These are phyloP conservation scores for Ditula angustiorana DNA, from an alignment of 2,888 invertebrate genomes.

Conservation along the genomic window DNA sequence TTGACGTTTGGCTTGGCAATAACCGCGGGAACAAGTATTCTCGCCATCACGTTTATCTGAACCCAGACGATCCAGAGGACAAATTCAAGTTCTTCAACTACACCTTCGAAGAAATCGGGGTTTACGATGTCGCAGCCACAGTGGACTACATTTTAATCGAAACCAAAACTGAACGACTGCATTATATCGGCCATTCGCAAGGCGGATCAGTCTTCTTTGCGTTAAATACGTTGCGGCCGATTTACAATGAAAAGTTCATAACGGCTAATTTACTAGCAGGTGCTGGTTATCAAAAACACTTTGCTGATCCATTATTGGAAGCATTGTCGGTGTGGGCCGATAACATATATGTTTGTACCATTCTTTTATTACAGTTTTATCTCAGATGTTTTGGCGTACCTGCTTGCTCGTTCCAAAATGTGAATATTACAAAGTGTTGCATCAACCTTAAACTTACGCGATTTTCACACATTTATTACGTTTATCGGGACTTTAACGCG, in stretches of 20 bases:
- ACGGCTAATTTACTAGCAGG: slow-evolving; percentile 70
- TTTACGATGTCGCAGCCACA: slow-evolving; percentile 66
- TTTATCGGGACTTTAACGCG: too few relatives aligned
- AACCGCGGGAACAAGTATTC: slow-evolving; percentile 91
- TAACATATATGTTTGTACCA: slow-evolving; percentile 65
- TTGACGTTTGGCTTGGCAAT: slow-evolving; percentile 94
- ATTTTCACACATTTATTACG: too few relatives aligned
- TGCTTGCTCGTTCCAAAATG: too few relatives aligned
- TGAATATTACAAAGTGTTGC: too few relatives aligned
- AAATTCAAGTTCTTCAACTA: slow-evolving; percentile 67
- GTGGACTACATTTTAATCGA: slow-evolving; percentile 63
- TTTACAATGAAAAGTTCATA: slow-evolving; percentile 65
- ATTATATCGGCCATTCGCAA: slow-evolving; percentile 77
- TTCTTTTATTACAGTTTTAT: too few relatives aligned
- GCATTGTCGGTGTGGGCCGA: slow-evolving; percentile 51
- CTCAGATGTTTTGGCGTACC: too few relatives aligned
- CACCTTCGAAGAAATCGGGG: slow-evolving; percentile 71
- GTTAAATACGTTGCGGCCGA: slow-evolving; percentile 59
- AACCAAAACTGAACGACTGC: slow-evolving; percentile 60
- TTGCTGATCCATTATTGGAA: slow-evolving; percentile 53
- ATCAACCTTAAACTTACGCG: too few relatives aligned
- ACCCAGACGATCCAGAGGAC: slow-evolving; percentile 57
- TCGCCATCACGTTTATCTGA: slow-evolving; percentile 78
- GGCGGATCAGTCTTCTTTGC: slow-evolving; percentile 70
- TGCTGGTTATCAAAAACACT: slow-evolving; percentile 63